Evolutionary conservation across 1,140 invertebrate species (phyloP).

Genomic region (Cheumatopsyche charites): DNA sequence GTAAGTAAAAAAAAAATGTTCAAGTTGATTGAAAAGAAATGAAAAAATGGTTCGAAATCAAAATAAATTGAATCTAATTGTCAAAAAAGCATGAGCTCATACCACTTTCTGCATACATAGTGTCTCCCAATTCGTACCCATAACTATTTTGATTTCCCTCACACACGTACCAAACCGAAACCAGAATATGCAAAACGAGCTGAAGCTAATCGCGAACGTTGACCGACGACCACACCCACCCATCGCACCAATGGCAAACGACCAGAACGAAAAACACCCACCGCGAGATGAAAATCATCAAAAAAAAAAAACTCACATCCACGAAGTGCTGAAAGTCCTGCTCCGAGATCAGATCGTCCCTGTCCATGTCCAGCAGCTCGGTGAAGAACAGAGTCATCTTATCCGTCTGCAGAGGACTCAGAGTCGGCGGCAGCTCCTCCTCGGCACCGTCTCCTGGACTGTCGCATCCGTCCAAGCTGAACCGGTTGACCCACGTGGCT

Average conservation of each 20-base stretch:
- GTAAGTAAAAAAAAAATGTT: too few species aligned
- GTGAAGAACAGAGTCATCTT: slow-evolving; percentile 74
- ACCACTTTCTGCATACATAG: too few species aligned
- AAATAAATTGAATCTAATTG: too few species aligned
- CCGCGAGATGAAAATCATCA: neutral
- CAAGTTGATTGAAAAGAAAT: too few species aligned
- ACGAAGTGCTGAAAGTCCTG: slow-evolving; percentile 73
- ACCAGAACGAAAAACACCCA: too few species aligned
- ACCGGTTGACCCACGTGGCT: slow-evolving; percentile 74
- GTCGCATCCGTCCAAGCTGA: slow-evolving; percentile 68
- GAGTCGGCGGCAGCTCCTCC: slow-evolving; percentile 58
- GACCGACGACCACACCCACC: slow-evolving; percentile 19
- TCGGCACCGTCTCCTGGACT: slow-evolving; percentile 57
- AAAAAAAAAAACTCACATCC: slow-evolving; percentile 61
- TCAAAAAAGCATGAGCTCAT: too few species aligned
- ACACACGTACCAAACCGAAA: too few species aligned
- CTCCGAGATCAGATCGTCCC: slow-evolving; percentile 70
- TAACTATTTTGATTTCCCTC: too few species aligned
- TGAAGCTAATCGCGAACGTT: slow-evolving; percentile 1
- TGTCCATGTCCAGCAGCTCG: slow-evolving; percentile 71
- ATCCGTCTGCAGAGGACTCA: slow-evolving; percentile 68
- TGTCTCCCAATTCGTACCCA: too few species aligned
- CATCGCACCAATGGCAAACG: neutral
- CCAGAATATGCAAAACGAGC: too few species aligned
- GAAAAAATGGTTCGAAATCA: too few species aligned